Evolutionary conservation across 2,888 invertebrate genomes (phyloP).

Genomic region (Oasisia sp.): DNA sequence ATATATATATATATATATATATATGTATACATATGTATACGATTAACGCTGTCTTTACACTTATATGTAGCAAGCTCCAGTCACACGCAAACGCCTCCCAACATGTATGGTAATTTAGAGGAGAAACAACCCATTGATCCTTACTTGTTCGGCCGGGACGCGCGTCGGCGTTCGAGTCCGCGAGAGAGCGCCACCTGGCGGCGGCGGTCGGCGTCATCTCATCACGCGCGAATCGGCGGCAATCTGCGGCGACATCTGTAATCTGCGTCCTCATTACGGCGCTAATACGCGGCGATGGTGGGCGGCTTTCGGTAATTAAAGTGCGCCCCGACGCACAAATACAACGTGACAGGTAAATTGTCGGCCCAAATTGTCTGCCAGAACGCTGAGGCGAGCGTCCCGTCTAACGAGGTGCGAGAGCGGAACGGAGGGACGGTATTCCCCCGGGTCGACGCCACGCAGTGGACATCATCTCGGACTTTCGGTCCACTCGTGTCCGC

Average conservation of each 20-base stretch:
- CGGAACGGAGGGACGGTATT: background rate
- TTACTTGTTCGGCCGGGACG: background rate
- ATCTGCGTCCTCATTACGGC: background rate
- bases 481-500: background rate
- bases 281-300: background rate
- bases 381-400: background rate
- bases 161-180: background rate
- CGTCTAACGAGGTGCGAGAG: background rate
- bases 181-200: background rate
- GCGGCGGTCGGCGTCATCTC: background rate
- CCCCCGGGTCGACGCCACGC: background rate
- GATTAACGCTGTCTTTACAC: too few species aligned
- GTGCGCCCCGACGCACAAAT: background rate
- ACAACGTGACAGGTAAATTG: slow-evolving; percentile 17
- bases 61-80: too few species aligned
- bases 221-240: background rate
- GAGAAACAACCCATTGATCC: background rate
- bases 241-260: background rate
- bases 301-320: slow-evolving; percentile 17
- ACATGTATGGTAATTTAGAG: too few species aligned
- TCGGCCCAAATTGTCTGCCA: slow-evolving; percentile 17
- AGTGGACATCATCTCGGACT: background rate
- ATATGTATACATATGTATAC: too few species aligned
- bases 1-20: too few species aligned
- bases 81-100: too few species aligned